Conservation (phyloP, 1,140 invertebrate species). For the Neocloeon triangulifer region DNA sequence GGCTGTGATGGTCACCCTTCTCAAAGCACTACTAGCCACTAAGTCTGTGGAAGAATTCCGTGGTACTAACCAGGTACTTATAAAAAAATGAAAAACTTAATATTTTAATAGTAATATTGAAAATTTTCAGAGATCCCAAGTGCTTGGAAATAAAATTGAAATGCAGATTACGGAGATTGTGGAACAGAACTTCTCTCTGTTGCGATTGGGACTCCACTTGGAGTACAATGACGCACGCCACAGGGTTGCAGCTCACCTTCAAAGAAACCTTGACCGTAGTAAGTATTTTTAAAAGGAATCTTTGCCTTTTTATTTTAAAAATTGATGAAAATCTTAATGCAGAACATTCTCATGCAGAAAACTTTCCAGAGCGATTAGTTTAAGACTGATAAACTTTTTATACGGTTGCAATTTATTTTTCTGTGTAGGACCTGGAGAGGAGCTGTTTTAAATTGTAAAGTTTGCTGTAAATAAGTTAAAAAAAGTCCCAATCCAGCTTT, state of each 20-base stretch:
- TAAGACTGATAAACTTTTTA: no score
- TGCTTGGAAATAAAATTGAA: constrained; percentile 92
- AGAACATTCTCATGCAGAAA: no score
- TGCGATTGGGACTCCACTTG: constrained; percentile 80
- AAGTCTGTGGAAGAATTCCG: constrained; percentile 79
- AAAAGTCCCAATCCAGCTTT: no score
- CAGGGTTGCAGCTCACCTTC: constrained; percentile 73
- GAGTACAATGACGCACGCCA: constrained; percentile 91
- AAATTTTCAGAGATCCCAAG: constrained; percentile 56
- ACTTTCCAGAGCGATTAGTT: no score
- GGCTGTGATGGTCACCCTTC: constrained; percentile 55
- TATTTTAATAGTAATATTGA: neutral
- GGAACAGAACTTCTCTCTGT: constrained; percentile 75
- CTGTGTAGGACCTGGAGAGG: no score
- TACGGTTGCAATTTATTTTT: no score
- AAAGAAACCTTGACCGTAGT: constrained; percentile 93
- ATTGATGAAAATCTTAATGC: no score
- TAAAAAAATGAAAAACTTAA: neutral
- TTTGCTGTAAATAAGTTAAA: no score
- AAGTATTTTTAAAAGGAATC: no score
- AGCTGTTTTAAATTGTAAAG: no score
- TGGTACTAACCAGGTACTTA: constrained; percentile 75
- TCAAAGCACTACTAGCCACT: constrained; percentile 64
- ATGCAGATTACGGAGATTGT: constrained; percentile 90
- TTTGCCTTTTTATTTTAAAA: no score